Percentiles rank a stretch among this genome's conserved stretches.
Evolutionary conservation across 2,797 vertebrate species (phyloP).

Genomic region (Neopelma chrysocephalum): DNA sequence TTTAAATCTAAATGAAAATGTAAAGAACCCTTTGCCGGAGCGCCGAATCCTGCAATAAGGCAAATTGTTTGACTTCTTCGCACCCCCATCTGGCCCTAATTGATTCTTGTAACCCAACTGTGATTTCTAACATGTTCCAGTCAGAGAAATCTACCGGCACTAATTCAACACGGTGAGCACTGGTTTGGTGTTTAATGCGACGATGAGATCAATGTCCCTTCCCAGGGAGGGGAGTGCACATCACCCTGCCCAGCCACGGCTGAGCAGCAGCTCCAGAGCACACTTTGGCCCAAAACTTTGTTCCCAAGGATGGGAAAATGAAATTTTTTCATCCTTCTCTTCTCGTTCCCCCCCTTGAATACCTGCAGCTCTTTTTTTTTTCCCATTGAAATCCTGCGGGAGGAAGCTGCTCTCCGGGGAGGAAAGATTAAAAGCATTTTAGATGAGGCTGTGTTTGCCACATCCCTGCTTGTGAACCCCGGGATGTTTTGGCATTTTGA

Average conservation of each 20-base stretch:
- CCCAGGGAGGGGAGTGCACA: not conserved
- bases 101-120: constrained; percentile 78
- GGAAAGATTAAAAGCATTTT: constrained; percentile 45
- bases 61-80: constrained; percentile 72
- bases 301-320: not conserved
- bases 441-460: not conserved
- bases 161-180: constrained; percentile 71
- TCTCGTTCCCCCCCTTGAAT: fast-evolving
- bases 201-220: constrained; percentile 62
- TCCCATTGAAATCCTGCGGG: not conserved
- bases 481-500: constrained; percentile 24
- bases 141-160: constrained; percentile 74
- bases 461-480: not conserved
- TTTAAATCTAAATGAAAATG: constrained; percentile 77
- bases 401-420: not conserved
- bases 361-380: not conserved
- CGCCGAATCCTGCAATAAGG: constrained; percentile 50
- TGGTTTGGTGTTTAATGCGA: constrained; percentile 58
- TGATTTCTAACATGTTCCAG: constrained; percentile 69
- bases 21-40: constrained; percentile 49
- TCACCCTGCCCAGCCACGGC: not conserved
- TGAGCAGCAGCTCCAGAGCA: not conserved
- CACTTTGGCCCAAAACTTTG: not conserved
- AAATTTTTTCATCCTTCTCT: not conserved
- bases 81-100: constrained; percentile 71